These are phyloP conservation scores for Colletes gigas DNA, from an alignment of 1,140 invertebrate species.

Conservation along the genomic window DNA sequence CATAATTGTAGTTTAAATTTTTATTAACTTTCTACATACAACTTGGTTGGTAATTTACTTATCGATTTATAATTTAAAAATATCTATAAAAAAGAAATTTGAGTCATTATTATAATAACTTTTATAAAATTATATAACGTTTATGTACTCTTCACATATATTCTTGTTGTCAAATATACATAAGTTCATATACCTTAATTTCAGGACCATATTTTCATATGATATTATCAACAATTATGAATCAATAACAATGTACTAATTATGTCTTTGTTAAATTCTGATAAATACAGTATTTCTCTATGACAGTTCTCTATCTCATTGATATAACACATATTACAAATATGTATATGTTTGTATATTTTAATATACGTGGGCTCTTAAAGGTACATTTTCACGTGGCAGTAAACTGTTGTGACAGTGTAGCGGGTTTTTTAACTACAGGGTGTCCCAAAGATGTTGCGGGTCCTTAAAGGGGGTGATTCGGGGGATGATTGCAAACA, in stretches of 20 bases:
- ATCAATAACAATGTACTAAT: neutral
- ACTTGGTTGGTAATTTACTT: neutral
- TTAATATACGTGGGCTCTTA: too few species aligned
- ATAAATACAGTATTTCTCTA: neutral
- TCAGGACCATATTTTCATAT: neutral
- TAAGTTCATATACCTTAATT: neutral
- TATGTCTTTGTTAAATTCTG: neutral
- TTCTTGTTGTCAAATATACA: neutral
- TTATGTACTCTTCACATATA: neutral
- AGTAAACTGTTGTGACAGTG: too few species aligned
- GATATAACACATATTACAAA: neutral
- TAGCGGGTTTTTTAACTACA: too few species aligned
- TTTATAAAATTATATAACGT: neutral
- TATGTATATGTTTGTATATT: neutral
- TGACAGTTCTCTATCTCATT: slow-evolving; percentile 5
- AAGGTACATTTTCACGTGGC: too few species aligned
- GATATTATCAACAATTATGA: neutral
- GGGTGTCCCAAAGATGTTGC: too few species aligned
- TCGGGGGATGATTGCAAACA: too few species aligned
- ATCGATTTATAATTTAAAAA: neutral
- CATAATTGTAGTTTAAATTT: slow-evolving; percentile 75
- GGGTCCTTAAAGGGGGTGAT: too few species aligned
- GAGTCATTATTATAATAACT: neutral
- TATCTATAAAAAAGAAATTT: neutral
- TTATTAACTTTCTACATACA: neutral